phyloP scores from a whole-genome alignment of 2,888 invertebrate genomes.

The Phengaris alcon region DNA sequence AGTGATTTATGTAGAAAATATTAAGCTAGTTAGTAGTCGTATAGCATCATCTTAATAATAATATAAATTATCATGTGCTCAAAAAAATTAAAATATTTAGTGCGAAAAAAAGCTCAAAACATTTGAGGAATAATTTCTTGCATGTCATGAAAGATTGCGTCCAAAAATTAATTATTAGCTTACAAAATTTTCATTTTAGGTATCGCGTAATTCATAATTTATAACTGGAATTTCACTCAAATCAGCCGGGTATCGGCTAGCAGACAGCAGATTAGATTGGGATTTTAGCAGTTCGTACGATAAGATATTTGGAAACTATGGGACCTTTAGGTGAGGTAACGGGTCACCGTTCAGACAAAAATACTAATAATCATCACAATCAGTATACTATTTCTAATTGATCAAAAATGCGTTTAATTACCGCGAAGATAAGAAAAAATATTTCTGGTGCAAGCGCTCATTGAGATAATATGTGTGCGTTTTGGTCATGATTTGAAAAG shows the following conservation, averaged over 20 bases:
- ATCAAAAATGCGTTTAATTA: neutral
- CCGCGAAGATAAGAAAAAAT: neutral
- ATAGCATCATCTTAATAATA: no score
- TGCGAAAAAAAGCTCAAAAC: no score
- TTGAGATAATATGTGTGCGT: neutral
- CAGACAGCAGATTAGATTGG: neutral
- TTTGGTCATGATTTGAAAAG: neutral
- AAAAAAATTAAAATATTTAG: no score
- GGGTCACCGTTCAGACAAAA: neutral
- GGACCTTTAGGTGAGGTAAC: no score
- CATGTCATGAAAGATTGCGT: no score
- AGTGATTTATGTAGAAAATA: no score
- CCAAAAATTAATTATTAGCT: neutral
- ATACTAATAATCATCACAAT: neutral
- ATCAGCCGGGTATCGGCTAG: neutral
- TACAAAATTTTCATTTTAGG: neutral
- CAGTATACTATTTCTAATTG: neutral
- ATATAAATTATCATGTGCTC: no score
- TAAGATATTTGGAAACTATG: constrained; percentile 1
- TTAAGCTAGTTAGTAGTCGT: no score
- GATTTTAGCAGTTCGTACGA: neutral
- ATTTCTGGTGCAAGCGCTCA: neutral
- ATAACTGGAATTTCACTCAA: neutral
- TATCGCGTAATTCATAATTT: neutral
- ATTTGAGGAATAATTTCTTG: no score